phyloP scores from a whole-genome alignment of 2,797 vertebrate species.

The Cephalopachus bancanus region DNA sequence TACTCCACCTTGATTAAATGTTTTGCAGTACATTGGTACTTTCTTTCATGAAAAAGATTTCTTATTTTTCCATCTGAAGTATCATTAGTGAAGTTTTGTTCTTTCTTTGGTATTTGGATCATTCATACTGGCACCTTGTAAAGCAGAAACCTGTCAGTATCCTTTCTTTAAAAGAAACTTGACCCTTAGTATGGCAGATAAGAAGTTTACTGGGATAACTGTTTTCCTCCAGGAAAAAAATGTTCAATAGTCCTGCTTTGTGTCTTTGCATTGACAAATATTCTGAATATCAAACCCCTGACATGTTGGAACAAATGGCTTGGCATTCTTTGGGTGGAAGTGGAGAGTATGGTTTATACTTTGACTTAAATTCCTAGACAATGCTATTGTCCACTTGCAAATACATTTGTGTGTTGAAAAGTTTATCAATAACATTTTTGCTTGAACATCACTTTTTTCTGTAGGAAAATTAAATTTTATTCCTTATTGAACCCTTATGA shows the following conservation, averaged over 20 bases:
- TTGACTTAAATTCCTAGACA: slow-evolving; percentile 40
- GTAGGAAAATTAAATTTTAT: neutral
- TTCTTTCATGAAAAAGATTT: slow-evolving; percentile 5
- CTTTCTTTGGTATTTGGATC: neutral
- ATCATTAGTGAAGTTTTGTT: slow-evolving; percentile 44
- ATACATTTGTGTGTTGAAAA: neutral
- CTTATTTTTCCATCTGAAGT: slow-evolving; percentile 29
- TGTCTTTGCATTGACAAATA: neutral
- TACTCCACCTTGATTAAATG: neutral
- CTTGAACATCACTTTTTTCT: neutral
- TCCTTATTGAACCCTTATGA: neutral
- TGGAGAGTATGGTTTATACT: neutral
- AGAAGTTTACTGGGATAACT: neutral
- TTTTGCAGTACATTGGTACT: neutral
- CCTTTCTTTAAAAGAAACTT: slow-evolving; percentile 13
- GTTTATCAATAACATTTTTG: neutral
- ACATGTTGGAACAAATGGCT: neutral
- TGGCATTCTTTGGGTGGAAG: neutral
- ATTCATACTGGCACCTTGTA: neutral
- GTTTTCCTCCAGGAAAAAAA: neutral
- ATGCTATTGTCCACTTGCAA: neutral
- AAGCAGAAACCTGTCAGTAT: neutral
- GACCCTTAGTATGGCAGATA: neutral
- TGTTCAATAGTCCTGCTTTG: neutral
- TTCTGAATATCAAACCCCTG: slow-evolving; percentile 6